Evolutionary conservation across 2,113 vertebrate genomes (phyloP), one percentile per base, ranked within the genome.

Genomic region (Eolophus roseicapilla): DNA sequence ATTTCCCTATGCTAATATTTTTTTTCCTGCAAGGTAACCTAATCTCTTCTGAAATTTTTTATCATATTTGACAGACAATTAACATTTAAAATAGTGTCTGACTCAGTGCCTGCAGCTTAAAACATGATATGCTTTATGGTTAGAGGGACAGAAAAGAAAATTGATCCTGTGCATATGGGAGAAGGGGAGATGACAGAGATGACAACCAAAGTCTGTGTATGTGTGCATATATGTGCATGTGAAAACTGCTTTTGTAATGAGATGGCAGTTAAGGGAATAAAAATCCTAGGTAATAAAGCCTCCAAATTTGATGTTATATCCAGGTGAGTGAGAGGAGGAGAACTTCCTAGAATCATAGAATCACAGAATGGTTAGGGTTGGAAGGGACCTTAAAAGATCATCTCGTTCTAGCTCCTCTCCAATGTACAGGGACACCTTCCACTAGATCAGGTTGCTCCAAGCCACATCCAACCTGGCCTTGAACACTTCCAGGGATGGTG

Each of bases 1-100:
- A 25, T 91, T 82, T 91, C 59, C 64, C 28, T 83, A 13, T 85
- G 46, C 57, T 70, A 35, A 25, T 82, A 14, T 10, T 64, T 43
- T 64, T 91, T 82, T 97, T 70, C 52, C 43, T 96, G 17, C 41
- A 81, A 65, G 35, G 21, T 76, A 95, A 70, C 87, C 44, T 90
- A 39, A 65, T 92, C 76, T 89, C 29, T 79, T 41, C 17, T 82
- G 19, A 82, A 82, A 39, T 60, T 23, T 6, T 50, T 91, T 73
- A 86, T 39, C 50, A 47, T 52, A 60, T 68, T 64, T 96, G 77
- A 50, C n/a, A 93, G 57, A 59, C 23, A 86, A 20, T 31, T 93
- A 90, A 55, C 37, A 41, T 74, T 62, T 84, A 93, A 57, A 85
- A 33, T 33, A 67, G 8, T 67, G 84, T 80, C 17, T 79, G 60